Percentiles rank a stretch among this genome's conserved stretches.
These are phyloP conservation scores for Paracentrotus lividus DNA, from an alignment of 53 echinoderm and acorn worm genomes.

Conservation along the genomic window DNA sequence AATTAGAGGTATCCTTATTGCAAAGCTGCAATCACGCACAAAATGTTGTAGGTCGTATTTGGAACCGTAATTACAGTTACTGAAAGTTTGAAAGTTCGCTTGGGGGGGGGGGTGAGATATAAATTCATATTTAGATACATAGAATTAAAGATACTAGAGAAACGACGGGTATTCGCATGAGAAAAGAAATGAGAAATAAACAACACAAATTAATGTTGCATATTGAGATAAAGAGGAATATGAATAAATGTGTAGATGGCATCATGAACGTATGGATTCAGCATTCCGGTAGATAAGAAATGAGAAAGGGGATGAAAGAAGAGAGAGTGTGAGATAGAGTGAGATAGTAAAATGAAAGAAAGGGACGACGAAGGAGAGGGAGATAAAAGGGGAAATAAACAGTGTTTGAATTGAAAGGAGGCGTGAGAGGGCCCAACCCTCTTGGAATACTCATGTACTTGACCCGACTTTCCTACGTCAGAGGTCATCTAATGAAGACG, in stretches of 20 bases:
- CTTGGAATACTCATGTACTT: neutral
- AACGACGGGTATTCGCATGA: neutral
- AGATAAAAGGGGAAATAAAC: neutral
- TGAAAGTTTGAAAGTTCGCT: neutral
- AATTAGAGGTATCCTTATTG: neutral
- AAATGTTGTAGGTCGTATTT: neutral
- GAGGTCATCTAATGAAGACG: neutral
- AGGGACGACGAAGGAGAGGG: neutral
- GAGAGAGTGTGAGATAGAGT: neutral
- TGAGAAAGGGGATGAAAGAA: neutral
- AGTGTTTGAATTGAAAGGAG: neutral
- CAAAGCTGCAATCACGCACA: neutral
- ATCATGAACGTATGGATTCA: too few species aligned
- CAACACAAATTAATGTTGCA: too few species aligned
- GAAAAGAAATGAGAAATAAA: too few species aligned
- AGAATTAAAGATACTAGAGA: neutral
- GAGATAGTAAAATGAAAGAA: neutral
- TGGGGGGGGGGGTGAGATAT: too few species aligned
- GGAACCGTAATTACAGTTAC: neutral
- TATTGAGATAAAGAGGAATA: neutral
- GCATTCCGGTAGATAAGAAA: too few species aligned
- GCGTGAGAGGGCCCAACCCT: slow-evolving; percentile 3
- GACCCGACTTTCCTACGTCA: neutral
- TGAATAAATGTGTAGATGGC: neutral
- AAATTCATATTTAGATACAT: too few species aligned